These are phyloP conservation scores for Ptychobarbus kaznakovi DNA, from an alignment of 2,797 vertebrate species.

Conservation along the genomic window DNA sequence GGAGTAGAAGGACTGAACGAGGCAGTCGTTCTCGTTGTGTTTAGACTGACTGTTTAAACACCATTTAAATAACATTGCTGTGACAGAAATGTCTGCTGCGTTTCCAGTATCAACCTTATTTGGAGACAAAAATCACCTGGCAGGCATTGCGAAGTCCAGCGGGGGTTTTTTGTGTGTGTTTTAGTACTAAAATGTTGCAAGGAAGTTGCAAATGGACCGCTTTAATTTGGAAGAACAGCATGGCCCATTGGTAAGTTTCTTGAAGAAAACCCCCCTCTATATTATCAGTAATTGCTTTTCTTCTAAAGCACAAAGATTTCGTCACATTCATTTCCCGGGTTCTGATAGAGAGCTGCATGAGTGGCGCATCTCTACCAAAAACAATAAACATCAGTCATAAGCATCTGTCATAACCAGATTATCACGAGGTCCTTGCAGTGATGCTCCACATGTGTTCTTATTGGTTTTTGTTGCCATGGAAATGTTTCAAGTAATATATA, in stretches of 20 bases:
- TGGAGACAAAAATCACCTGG: slow-evolving; percentile 18
- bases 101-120: slow-evolving; percentile 2
- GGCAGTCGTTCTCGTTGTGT: neutral
- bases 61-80: neutral
- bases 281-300: neutral
- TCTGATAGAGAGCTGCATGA: neutral
- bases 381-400: neutral
- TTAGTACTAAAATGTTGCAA: neutral
- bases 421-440: neutral
- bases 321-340: no score
- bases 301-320: neutral
- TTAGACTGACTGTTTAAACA: slow-evolving; percentile 11
- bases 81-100: neutral
- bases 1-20: neutral
- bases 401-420: slow-evolving; percentile 5
- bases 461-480: neutral
- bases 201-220: neutral
- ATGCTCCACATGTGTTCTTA: neutral
- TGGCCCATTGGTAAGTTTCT: neutral
- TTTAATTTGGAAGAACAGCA: neutral
- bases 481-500: neutral
- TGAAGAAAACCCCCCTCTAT: neutral
- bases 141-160: neutral
- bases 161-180: neutral
- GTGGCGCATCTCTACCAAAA: neutral